Evolutionary conservation across 2,888 invertebrate species (phyloP).

Genomic region (Dryomyza anilis): DNA sequence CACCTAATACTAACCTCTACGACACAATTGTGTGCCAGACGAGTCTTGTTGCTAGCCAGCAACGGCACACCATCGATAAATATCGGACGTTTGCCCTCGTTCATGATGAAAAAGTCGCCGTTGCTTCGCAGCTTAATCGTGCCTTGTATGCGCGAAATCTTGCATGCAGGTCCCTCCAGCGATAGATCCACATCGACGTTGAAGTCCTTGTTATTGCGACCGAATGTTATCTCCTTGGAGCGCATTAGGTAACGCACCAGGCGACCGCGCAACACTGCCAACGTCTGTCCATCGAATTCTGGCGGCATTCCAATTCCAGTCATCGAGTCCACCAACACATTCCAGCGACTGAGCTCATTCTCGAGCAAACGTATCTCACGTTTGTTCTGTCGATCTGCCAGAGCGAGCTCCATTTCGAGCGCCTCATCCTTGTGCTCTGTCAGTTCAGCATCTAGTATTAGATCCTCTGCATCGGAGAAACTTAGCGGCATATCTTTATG

Average conservation of each 20-base stretch:
- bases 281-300: slow-evolving; percentile 91
- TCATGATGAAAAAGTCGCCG: slow-evolving; percentile 93
- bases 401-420: slow-evolving; percentile 76
- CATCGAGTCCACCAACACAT: slow-evolving; percentile 89
- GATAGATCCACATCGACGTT: slow-evolving; percentile 91
- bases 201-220: slow-evolving; percentile 85
- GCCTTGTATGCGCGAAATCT: slow-evolving; percentile 91
- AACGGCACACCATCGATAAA: slow-evolving; percentile 93
- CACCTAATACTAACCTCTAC: slow-evolving; percentile 78
- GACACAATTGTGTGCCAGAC: slow-evolving; percentile 90
- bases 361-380: slow-evolving; percentile 87
- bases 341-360: slow-evolving; percentile 89
- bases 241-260: slow-evolving; percentile 94
- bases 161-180: slow-evolving; percentile 92
- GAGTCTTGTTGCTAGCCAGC: slow-evolving; percentile 84
- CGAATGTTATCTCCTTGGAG: slow-evolving; percentile 92
- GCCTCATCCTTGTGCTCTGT: slow-evolving; percentile 79
- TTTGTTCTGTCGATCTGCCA: slow-evolving; percentile 78
- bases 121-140: slow-evolving; percentile 87
- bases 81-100: slow-evolving; percentile 93
- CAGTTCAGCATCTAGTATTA: slow-evolving; percentile 82
- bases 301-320: slow-evolving; percentile 77
- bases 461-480: slow-evolving; percentile 92
- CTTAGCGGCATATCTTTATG: slow-evolving; percentile 71
- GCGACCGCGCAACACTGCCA: slow-evolving; percentile 89